Evolutionary conservation across 2,888 invertebrate species (phyloP).

Genomic region (Orthosia cruda): DNA sequence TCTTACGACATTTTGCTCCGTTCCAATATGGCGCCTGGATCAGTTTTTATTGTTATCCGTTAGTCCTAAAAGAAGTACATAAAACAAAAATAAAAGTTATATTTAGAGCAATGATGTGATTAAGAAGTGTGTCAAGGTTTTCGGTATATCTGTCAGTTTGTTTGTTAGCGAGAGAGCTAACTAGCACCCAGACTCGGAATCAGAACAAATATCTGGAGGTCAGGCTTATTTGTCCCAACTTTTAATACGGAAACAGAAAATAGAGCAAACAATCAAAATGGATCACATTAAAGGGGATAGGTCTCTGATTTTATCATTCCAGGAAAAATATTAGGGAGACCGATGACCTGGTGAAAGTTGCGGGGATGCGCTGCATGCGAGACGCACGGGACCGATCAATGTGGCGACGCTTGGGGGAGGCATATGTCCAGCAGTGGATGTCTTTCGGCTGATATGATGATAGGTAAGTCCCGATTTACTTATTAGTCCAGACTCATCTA

Average conservation of each 20-base stretch:
- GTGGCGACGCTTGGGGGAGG: no score
- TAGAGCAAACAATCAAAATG: not conserved
- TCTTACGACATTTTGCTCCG: constrained; percentile 27
- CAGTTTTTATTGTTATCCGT: constrained; percentile 43
- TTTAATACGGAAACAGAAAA: constrained; percentile 32
- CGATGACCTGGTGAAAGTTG: no score
- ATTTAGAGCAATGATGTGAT: constrained; percentile 43
- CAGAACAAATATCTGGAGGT: constrained; percentile 39
- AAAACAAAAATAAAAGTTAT: constrained; percentile 47
- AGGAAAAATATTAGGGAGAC: not conserved
- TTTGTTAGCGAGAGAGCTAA: constrained; percentile 44
- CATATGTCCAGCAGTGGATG: no score
- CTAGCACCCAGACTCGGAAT: constrained; percentile 41
- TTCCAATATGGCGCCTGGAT: constrained; percentile 38
- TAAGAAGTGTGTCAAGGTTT: constrained; percentile 58
- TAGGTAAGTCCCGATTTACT: no score
- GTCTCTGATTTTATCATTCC: not conserved
- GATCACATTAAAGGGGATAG: not conserved
- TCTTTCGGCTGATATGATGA: no score
- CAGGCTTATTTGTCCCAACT: constrained; percentile 37
- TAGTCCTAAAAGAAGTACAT: constrained; percentile 30
- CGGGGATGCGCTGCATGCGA: no score
- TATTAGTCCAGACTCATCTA: no score
- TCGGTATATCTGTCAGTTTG: constrained; percentile 32
- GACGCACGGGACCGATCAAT: no score